Base-by-base conservation (phyloP, 2,888 invertebrate genomes). In the Sarcophaga subvicina region DNA sequence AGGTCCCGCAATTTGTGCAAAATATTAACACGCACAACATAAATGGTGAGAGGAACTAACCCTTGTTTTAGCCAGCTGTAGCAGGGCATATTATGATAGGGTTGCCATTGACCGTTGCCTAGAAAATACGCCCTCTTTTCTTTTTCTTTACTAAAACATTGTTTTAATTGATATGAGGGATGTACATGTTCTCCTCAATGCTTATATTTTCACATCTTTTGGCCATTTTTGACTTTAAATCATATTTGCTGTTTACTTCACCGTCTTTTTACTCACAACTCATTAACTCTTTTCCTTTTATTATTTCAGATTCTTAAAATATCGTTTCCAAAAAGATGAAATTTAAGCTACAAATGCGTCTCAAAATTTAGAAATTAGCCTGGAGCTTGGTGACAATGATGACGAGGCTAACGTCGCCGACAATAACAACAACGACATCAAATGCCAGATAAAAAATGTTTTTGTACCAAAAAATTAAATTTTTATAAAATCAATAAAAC, bases 291-390 rank as follows among this genome's bases (percentile, higher is more conserved):
- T 64, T 47, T 27, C 8, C 37, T 1, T 6, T 14, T 47, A 49
- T 66, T 70, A 14, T 37, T 4, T 75, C 11, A 71, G 49, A 37
- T 83, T 83, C 27, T 72, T 72, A 83, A 77, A 27, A 59, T 47
- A 60, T 45, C n/a, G 10, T 54, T n/a, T 14, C 8, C 14, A 49
- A 20, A 49, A 37, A 37, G 37, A 37, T 37, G 37, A 37, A 37
- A 37, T 37, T 37, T 37, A 27, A 27, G 27, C 27, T 27, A 4
- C 2, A 49, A 49, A 49, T 49, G 14, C 54, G 17, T 54, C 54
- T 54, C 17, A 1, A 54, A 54, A 17, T 54, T 2, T 14, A 37
- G 2, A 1, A 37, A 10, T 37, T 37, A 37, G 37, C 37, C 37
- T 37, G 37, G 37, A 37, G 37, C 37, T 0, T 37, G 10, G 37